phyloP scores from a whole-genome alignment of 2,888 invertebrate species.

The Halictus ligatus region DNA sequence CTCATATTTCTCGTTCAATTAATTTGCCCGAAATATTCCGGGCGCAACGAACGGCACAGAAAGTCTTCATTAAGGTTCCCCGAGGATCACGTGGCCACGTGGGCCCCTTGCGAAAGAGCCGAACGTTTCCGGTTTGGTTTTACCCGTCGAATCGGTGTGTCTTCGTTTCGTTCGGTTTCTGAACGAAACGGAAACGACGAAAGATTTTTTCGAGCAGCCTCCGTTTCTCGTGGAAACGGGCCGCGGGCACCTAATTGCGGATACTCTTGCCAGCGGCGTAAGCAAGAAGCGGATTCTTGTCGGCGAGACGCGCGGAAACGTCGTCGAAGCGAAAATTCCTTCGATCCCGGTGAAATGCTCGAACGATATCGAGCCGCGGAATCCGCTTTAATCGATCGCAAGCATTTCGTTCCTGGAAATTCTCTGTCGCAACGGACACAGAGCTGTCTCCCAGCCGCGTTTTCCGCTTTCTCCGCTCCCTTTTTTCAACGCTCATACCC shows the following conservation, averaged over 20 bases:
- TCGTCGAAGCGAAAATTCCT: constrained; percentile 19
- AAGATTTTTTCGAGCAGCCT: constrained; percentile 41
- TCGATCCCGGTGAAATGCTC: background rate
- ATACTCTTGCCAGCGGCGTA: constrained; percentile 44
- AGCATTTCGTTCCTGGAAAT: constrained; percentile 17
- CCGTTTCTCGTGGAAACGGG: constrained; percentile 38
- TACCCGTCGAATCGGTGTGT: constrained; percentile 21
- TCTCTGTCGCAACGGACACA: background rate
- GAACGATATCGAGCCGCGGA: constrained; percentile 13
- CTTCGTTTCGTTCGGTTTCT: background rate
- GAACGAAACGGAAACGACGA: constrained; percentile 45
- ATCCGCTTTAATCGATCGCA: constrained; percentile 23
- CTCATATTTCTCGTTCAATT: constrained; percentile 30
- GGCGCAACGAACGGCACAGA: constrained; percentile 31
- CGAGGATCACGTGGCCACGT: background rate
- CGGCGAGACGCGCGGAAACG: background rate
- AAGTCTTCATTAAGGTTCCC: constrained; percentile 24
- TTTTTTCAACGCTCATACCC: background rate
- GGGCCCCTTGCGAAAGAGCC: background rate
- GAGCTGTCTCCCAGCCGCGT: background rate
- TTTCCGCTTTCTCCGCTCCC: background rate
- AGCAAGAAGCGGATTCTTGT: constrained; percentile 29
- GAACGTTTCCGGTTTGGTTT: constrained; percentile 35
- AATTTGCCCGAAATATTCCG: constrained; percentile 33
- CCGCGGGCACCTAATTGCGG: constrained; percentile 44